Evolutionary conservation across 1,140 invertebrate species (phyloP).

Genomic region (Leguminivora glycinivorella): DNA sequence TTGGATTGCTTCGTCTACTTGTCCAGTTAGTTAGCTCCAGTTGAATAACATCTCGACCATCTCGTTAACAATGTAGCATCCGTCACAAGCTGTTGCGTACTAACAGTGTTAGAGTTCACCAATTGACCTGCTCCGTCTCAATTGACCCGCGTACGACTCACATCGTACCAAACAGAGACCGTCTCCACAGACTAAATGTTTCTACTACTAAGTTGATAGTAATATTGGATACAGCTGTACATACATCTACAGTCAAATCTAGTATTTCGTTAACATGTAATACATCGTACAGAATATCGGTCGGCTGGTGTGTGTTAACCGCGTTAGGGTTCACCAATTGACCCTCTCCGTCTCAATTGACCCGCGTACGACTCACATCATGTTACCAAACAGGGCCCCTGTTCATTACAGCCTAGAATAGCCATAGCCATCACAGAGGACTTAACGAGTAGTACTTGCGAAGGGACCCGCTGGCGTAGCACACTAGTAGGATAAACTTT

Average conservation of each 20-base stretch:
- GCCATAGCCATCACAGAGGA: too few species aligned
- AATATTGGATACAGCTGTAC: too few species aligned
- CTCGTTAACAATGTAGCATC: not conserved
- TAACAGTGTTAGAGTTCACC: slow-evolving; percentile 7
- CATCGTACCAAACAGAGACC: too few species aligned
- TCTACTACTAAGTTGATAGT: too few species aligned
- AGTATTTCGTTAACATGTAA: too few species aligned
- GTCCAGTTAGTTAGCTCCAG: not conserved
- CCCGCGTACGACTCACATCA: slow-evolving; percentile 5
- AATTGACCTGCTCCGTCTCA: slow-evolving; percentile 14
- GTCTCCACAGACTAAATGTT: too few species aligned
- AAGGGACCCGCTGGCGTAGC: too few species aligned
- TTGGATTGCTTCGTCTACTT: too few species aligned
- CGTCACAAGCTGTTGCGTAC: not conserved
- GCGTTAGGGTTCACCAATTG: slow-evolving; percentile 18
- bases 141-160: slow-evolving; percentile 17
- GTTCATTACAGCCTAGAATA: not conserved
- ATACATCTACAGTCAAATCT: too few species aligned
- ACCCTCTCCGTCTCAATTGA: slow-evolving; percentile 8
- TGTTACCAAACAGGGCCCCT: not conserved
- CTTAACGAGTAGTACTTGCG: too few species aligned
- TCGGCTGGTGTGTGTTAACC: not conserved
- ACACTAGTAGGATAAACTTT: too few species aligned
- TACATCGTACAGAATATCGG: too few species aligned
- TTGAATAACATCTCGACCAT: not conserved